phyloP scores from a whole-genome alignment of 2,888 invertebrate species.

The Dynastes grantii region DNA sequence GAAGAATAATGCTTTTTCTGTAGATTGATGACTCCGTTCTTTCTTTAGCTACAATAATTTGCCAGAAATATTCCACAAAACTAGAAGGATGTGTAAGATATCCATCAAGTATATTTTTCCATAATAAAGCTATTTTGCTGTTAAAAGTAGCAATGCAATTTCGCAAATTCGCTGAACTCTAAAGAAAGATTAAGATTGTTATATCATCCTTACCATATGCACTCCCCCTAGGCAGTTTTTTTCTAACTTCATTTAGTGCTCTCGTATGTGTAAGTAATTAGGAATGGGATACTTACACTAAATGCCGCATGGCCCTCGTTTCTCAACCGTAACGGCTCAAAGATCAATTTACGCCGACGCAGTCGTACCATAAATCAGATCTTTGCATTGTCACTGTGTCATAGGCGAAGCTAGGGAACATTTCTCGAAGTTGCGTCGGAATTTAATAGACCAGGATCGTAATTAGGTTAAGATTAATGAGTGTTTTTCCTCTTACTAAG shows the following conservation, averaged over 20 bases:
- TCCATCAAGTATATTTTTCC: too few relatives aligned
- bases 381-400: conserved; percentile 31
- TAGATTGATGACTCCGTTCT: too few relatives aligned
- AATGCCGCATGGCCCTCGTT: not conserved
- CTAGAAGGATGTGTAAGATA: too few relatives aligned
- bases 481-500: not conserved
- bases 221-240: too few relatives aligned
- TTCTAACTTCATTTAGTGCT: not conserved
- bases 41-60: too few relatives aligned
- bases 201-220: too few relatives aligned
- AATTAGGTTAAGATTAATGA: not conserved
- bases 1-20: too few relatives aligned
- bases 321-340: not conserved
- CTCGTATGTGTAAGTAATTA: not conserved
- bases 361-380: conserved; percentile 27
- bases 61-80: too few relatives aligned
- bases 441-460: conserved; percentile 19
- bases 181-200: too few relatives aligned
- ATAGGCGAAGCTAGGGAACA: not conserved
- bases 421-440: conserved; percentile 11
- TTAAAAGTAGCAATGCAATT: too few relatives aligned
- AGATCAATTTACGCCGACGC: conserved; percentile 24
- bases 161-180: too few relatives aligned
- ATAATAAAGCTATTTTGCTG: too few relatives aligned
- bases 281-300: not conserved